A percentile compares a stretch with the other conserved stretches of the same genome.
Conservation (phyloP, 2,888 invertebrate species). For the Cephonodes hylas region DNA sequence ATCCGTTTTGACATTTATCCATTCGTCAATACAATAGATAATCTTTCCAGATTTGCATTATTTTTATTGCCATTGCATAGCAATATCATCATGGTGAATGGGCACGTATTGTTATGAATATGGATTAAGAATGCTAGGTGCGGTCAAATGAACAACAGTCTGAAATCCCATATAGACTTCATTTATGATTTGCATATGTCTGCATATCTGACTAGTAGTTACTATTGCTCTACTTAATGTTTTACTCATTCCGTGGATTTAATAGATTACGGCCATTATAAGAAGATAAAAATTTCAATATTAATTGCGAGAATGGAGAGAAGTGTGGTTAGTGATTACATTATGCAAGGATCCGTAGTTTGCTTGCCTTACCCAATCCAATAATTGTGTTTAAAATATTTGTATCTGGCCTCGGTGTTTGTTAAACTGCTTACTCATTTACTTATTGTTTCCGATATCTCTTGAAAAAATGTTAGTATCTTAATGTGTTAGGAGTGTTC, state of each 20-base stretch:
- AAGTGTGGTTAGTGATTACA: too few relatives aligned
- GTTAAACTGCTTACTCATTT: too few relatives aligned
- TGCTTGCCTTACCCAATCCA: too few relatives aligned
- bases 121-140: background rate
- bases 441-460: too few relatives aligned
- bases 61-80: background rate
- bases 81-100: background rate
- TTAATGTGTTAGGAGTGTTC: too few relatives aligned
- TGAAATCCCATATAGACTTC: background rate
- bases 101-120: background rate
- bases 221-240: background rate
- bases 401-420: too few relatives aligned
- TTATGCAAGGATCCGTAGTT: too few relatives aligned
- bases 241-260: background rate
- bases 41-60: background rate
- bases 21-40: background rate
- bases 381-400: too few relatives aligned
- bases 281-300: too few relatives aligned
- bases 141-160: background rate
- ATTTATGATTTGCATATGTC: background rate
- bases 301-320: too few relatives aligned
- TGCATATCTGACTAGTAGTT: background rate
- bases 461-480: too few relatives aligned
- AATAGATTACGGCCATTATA: background rate
- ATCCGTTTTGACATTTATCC: constrained; percentile 12